These are phyloP conservation scores for Chrosomus eos DNA, from an alignment of 2,797 vertebrate species.

Conservation along the genomic window DNA sequence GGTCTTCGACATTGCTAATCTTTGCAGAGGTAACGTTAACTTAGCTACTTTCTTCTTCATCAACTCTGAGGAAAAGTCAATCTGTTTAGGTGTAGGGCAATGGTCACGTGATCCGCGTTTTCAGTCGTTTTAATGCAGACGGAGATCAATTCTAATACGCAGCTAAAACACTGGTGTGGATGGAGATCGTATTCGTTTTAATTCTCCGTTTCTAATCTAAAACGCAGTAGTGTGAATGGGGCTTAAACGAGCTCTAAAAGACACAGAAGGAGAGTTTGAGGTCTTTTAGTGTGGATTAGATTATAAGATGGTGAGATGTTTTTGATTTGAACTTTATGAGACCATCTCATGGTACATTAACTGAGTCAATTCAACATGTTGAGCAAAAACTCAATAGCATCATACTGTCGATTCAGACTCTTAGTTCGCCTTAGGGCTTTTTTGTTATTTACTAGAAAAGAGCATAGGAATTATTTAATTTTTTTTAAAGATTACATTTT, in stretches of 20 bases:
- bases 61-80: too few species aligned
- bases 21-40: too few species aligned
- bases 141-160: too few species aligned
- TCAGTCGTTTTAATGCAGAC: too few species aligned
- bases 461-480: slow-evolving; percentile 15
- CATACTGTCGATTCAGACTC: slow-evolving; percentile 12
- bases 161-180: too few species aligned
- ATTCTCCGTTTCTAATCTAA: too few species aligned
- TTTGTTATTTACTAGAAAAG: slow-evolving; percentile 41
- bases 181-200: too few species aligned
- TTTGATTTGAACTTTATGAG: slow-evolving; percentile 33
- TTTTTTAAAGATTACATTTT: slow-evolving; percentile 19
- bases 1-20: too few species aligned
- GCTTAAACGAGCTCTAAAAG: slow-evolving; percentile 18
- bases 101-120: too few species aligned
- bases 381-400: slow-evolving; percentile 30
- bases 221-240: too few species aligned
- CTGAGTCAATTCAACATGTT: not conserved
- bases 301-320: slow-evolving; percentile 5
- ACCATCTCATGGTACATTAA: slow-evolving; percentile 39
- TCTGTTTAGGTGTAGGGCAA: too few species aligned
- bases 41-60: too few species aligned
- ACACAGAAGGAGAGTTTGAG: not conserved
- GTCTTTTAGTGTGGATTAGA: slow-evolving; percentile 9
- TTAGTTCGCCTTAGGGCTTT: slow-evolving; percentile 27